These are phyloP conservation scores for Sericinus montela DNA, from an alignment of 2,888 invertebrate genomes.

Conservation along the genomic window DNA sequence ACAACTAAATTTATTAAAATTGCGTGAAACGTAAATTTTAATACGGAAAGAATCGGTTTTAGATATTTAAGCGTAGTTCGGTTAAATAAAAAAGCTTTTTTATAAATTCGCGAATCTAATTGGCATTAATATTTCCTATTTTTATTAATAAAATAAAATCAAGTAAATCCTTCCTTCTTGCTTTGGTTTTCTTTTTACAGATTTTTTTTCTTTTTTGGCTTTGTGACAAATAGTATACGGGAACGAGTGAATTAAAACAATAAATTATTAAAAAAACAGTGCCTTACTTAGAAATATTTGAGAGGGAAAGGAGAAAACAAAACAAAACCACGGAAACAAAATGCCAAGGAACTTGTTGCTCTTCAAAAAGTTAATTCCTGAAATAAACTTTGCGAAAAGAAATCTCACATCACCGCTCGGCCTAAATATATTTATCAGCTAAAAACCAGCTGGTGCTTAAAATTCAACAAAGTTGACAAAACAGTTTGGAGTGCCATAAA, in stretches of 20 bases:
- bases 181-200: conserved; percentile 68
- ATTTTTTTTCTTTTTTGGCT: conserved; percentile 48
- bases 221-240: conserved; percentile 51
- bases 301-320: conserved; percentile 48
- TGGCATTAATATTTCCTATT: conserved; percentile 19
- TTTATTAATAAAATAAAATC: conserved; percentile 30
- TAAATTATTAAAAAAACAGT: conserved; percentile 44
- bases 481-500: conserved; percentile 59
- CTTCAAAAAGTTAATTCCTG: conserved; percentile 73
- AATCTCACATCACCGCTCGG: conserved; percentile 66
- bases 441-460: conserved; percentile 45
- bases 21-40: conserved; percentile 46
- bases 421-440: conserved; percentile 71
- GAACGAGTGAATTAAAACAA: conserved; percentile 56
- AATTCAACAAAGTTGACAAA: conserved; percentile 64
- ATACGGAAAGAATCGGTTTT: conserved; percentile 42
- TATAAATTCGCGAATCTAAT: conserved; percentile 15
- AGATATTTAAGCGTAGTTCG: conserved; percentile 57
- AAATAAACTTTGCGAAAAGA: conserved; percentile 71
- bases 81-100: conserved; percentile 53
- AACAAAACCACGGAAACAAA: conserved; percentile 69
- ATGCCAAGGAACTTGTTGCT: conserved; percentile 73
- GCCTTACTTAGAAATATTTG: conserved; percentile 65
- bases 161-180: conserved; percentile 61
- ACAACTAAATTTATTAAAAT: conserved; percentile 38